These are phyloP conservation scores for Cacatua alba DNA, from an alignment of 2,113 vertebrate genomes.

Conservation along the genomic window DNA sequence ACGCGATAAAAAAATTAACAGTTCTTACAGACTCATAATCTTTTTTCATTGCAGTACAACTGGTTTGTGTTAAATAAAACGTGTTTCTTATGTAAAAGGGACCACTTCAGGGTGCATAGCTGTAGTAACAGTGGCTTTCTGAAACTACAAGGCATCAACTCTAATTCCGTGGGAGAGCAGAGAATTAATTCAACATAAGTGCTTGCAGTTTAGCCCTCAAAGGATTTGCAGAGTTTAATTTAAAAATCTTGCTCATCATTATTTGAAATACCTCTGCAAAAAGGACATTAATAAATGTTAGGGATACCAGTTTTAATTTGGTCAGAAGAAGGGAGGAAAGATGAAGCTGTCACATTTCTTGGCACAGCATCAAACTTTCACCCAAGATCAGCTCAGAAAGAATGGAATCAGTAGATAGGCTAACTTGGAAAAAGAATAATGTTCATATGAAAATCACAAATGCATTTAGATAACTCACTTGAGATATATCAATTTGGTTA, in stretches of 20 bases:
- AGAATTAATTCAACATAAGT: background rate
- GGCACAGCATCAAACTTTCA: background rate
- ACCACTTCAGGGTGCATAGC: background rate
- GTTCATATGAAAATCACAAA: constrained; percentile 22
- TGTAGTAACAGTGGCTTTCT: background rate
- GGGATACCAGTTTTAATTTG: background rate
- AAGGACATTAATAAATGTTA: background rate
- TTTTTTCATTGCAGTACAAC: background rate
- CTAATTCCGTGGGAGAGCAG: background rate
- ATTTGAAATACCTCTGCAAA: background rate
- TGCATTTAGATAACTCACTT: background rate
- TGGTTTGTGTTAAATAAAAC: background rate
- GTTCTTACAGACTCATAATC: background rate
- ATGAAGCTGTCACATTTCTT: background rate
- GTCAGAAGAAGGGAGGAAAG: background rate
- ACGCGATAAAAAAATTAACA: background rate
- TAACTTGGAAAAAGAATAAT: background rate
- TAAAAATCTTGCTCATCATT: background rate
- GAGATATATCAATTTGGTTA: constrained; percentile 30
- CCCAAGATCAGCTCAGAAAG: background rate
- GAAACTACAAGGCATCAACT: background rate
- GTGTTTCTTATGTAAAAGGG: background rate
- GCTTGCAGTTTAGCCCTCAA: background rate
- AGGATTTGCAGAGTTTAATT: background rate
- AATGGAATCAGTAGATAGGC: background rate